Base-by-base conservation (phyloP, 2,888 invertebrate species). In the Pristionchus entomophagus region DNA sequence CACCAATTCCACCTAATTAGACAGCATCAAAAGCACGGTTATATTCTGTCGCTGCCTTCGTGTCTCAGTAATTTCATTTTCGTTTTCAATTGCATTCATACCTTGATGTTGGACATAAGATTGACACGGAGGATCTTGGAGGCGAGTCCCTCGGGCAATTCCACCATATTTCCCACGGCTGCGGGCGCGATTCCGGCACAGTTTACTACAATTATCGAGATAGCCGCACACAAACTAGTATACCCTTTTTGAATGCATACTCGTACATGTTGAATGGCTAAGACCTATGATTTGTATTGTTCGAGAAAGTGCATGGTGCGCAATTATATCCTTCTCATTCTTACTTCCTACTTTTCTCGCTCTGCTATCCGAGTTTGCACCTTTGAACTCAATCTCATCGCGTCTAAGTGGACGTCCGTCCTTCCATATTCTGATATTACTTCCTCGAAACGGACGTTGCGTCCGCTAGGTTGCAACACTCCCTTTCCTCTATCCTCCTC, bases 151-250 rank as follows among this genome's bases (percentile, higher is more conserved):
- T 88, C 86, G 8, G 91, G 90, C 38, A 91, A 86, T 73, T 93
- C 93, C 5, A 88, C 87, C n/a, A 93, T 86, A 45, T 90, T 91
- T 77, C 89, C 93, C 62, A 93, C 89, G 29, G 86, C 86, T 19
- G 87, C 86, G 3, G 93, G 93, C 19, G 91, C 93, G 38, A 92
- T 93, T 83, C 93, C 93, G n/a, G 91, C 93, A 80, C 93, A 93
- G 81, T 93, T 93, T 26, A 93, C 92, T 92, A 87, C 29, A 89
- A 88, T 51, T 14, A 51, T 5, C 51, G 65, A 29, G 5, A n/a
- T n/a, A n/a, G n/a, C n/a, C n/a, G n/a, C n/a, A n/a, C n/a, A n/a
- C n/a, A n/a, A n/a, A n/a, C n/a, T n/a, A n/a, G n/a, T n/a, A n/a
- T n/a, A n/a, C n/a, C n/a, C n/a, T n/a, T n/a, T n/a, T n/a, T n/a